These are phyloP conservation scores for Lepus timidus DNA, from an alignment of 2,113 vertebrate genomes.

Conservation along the genomic window DNA sequence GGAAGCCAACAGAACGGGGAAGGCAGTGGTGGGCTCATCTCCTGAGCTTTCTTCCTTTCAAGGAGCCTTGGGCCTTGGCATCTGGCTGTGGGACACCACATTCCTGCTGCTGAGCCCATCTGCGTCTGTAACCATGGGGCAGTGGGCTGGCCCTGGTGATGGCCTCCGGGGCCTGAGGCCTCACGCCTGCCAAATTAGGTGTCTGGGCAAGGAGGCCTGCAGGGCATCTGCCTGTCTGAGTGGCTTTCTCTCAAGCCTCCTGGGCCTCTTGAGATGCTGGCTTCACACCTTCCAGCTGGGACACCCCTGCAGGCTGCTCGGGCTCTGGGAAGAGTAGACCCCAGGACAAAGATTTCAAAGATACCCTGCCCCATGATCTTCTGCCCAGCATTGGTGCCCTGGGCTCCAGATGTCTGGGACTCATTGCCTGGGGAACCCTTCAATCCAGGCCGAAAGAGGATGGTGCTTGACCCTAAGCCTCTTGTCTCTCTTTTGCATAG, in stretches of 20 bases:
- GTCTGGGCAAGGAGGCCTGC: neutral
- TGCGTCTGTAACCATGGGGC: neutral
- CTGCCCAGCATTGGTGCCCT: neutral
- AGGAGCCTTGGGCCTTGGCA: neutral
- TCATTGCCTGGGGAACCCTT: neutral
- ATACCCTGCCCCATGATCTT: neutral
- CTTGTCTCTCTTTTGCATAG: neutral
- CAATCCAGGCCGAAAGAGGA: neutral
- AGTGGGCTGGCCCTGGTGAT: neutral
- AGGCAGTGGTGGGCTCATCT: neutral
- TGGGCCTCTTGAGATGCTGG: neutral
- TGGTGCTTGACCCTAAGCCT: neutral
- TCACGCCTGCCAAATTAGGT: neutral
- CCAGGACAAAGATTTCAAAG: neutral
- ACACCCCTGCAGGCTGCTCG: neutral
- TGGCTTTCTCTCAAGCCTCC: neutral
- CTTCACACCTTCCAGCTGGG: neutral
- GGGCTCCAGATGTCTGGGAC: neutral
- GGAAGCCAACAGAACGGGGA: neutral
- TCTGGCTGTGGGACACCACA: neutral
- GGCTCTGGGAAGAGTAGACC: neutral
- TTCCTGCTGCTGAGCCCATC: neutral
- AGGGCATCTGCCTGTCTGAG: no score
- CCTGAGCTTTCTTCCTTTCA: neutral
- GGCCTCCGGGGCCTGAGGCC: neutral